A percentile compares a stretch with the other conserved stretches of the same genome.
phyloP scores from a whole-genome alignment of 2,797 vertebrate species.

The Scarus forsteni region DNA sequence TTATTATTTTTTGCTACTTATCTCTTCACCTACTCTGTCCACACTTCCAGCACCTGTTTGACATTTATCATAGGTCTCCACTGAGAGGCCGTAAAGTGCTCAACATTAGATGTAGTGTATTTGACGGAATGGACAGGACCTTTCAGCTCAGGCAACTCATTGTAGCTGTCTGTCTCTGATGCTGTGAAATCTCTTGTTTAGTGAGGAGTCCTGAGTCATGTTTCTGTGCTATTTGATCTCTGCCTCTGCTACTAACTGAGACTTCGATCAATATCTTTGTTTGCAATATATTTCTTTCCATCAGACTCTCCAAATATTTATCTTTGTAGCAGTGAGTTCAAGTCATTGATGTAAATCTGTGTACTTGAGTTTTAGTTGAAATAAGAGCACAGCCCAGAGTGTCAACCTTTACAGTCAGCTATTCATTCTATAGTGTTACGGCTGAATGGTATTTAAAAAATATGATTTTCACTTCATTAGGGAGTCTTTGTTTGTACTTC shows the following conservation, averaged over 20 bases:
- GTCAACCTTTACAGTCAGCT: too few species aligned
- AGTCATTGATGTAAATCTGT: too few species aligned
- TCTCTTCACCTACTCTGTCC: constrained; percentile 18
- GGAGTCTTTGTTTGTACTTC: too few species aligned
- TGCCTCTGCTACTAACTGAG: constrained; percentile 25
- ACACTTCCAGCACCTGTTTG: constrained; percentile 21
- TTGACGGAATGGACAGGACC: constrained; percentile 16
- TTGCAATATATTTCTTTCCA: constrained; percentile 18
- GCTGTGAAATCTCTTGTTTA: constrained; percentile 22
- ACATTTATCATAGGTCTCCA: constrained; percentile 51
- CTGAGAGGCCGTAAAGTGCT: constrained; percentile 43
- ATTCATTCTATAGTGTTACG: too few species aligned
- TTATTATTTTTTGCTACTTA: constrained; percentile 26
- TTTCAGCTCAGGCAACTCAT: constrained; percentile 36
- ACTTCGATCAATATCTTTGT: constrained; percentile 24
- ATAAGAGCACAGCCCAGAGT: neutral
- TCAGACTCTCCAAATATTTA: neutral
- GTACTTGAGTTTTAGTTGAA: neutral
- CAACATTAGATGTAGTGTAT: constrained; percentile 17
- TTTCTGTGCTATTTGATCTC: constrained; percentile 21
- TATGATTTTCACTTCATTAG: too few species aligned
- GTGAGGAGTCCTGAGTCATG: constrained; percentile 36
- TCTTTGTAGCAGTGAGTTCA: neutral
- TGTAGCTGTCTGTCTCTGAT: constrained; percentile 31
- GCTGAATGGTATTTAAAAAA: too few species aligned